These are phyloP conservation scores for Mylabris sibirica DNA, from an alignment of 2,888 invertebrate species.

Conservation along the genomic window DNA sequence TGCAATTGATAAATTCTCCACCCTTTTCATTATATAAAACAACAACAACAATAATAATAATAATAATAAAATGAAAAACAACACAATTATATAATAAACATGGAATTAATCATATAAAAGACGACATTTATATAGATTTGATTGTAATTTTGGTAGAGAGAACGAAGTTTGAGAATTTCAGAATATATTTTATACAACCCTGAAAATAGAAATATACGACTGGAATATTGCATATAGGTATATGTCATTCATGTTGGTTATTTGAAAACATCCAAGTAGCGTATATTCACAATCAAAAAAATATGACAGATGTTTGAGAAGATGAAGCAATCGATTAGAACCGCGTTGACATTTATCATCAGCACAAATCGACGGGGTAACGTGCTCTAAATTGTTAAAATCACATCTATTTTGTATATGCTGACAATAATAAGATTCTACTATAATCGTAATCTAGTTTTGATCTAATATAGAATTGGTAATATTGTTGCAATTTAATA, in stretches of 20 bases:
- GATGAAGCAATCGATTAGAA: neutral
- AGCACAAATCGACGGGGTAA: neutral
- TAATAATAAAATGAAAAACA: neutral
- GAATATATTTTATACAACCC: neutral
- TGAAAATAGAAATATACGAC: neutral
- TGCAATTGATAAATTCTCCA: constrained; percentile 33
- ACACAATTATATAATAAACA: neutral
- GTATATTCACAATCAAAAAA: neutral
- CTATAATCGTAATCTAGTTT: neutral
- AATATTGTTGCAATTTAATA: neutral
- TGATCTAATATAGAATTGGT: neutral
- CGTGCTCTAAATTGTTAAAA: neutral
- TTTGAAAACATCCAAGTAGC: neutral
- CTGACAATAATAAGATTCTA: neutral
- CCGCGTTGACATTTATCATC: neutral
- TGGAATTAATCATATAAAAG: neutral
- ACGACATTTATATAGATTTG: constrained; percentile 1
- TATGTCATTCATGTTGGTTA: constrained; percentile 4
- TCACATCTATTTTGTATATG: neutral
- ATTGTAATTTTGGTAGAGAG: neutral
- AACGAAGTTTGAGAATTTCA: neutral
- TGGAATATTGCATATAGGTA: neutral
- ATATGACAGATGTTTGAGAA: constrained; percentile 1
- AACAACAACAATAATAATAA: constrained; percentile 16
- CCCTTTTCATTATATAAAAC: neutral